Conservation (phyloP, 2,113 vertebrate genomes). For the Calidris pygmaea region DNA sequence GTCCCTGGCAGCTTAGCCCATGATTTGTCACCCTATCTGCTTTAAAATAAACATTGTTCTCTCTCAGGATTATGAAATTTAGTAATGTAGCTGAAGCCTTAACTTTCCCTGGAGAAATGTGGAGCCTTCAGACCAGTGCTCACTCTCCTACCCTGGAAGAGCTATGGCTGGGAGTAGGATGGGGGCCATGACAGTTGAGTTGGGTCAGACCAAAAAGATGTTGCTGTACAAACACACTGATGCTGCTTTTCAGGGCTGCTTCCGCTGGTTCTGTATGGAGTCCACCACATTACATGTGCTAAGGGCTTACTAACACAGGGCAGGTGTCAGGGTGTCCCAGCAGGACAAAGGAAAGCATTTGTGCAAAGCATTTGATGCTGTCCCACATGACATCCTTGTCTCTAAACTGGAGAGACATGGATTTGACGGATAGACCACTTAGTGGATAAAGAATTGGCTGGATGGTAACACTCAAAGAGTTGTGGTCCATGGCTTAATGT, state of each 20-base stretch:
- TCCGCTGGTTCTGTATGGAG: not conserved
- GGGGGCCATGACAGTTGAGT: too few species aligned
- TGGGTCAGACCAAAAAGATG: not conserved
- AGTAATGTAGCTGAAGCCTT: not conserved
- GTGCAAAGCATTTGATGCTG: not conserved
- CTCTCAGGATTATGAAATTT: not conserved
- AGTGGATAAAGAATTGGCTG: not conserved
- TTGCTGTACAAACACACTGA: not conserved
- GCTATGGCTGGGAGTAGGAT: not conserved
- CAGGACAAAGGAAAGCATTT: not conserved
- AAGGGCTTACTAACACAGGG: not conserved
- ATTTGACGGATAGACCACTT: not conserved
- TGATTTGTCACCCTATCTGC: not conserved
- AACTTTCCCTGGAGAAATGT: not conserved
- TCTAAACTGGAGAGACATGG: not conserved
- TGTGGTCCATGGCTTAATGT: not conserved
- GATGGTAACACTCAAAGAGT: too few species aligned
- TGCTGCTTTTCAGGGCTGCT: not conserved
- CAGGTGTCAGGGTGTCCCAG: not conserved
- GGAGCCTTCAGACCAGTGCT: not conserved
- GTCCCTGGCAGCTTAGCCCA: not conserved
- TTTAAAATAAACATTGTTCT: not conserved
- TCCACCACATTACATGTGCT: fast-evolving
- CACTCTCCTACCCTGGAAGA: not conserved
- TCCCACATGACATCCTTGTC: not conserved